Evolutionary conservation across 2,888 invertebrate species (phyloP), one percentile per base, ranked within the genome.

Genomic region (Caenorhabditis wallacei): DNA sequence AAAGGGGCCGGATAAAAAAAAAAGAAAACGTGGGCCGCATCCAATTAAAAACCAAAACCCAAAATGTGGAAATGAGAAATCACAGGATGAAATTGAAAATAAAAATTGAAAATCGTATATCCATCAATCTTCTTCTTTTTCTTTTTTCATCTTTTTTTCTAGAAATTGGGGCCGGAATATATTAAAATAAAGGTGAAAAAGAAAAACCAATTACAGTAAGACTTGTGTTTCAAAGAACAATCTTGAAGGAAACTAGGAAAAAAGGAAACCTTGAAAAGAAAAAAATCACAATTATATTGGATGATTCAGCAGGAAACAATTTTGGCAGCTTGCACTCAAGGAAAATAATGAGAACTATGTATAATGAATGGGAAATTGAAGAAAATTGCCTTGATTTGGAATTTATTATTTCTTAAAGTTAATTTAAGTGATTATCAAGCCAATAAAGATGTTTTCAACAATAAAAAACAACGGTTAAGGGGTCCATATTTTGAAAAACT

Each of bases 1-100:
- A 43, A 61, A 26, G 13, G 30, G 13, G 8, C 53, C 18, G 18
- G 18, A 51, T 30, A 22, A 51, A n/a, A n/a, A n/a, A n/a, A n/a
- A 35, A 35, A 40, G 35, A 64, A 20, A 63, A 63, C 63, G 57
- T 57, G 57, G 59, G 59, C 35, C n/a, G 53, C 46, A 43, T 61
- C 61, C 61, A 61, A 61, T 61, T 46, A 61, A 40, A 61, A 61
- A 46, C n/a, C n/a, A n/a, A 37, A 40, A 13, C 37, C 11, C 35
- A 59, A 57, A 57, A 13, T 26, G 1, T n/a, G 35, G 13, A 24
- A 53, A n/a, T n/a, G n/a, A n/a, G n/a, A n/a, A n/a, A n/a, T n/a
- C n/a, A n/a, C n/a, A n/a, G n/a, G n/a, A n/a, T n/a, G n/a, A n/a
- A n/a, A n/a, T n/a, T n/a, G n/a, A n/a, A n/a, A n/a, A n/a, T n/a